Percentiles rank a stretch among this genome's conserved stretches.
Evolutionary conservation across 92 coral and sea anemone genomes (phyloP).

Genomic region (Paragorgia papillata): DNA sequence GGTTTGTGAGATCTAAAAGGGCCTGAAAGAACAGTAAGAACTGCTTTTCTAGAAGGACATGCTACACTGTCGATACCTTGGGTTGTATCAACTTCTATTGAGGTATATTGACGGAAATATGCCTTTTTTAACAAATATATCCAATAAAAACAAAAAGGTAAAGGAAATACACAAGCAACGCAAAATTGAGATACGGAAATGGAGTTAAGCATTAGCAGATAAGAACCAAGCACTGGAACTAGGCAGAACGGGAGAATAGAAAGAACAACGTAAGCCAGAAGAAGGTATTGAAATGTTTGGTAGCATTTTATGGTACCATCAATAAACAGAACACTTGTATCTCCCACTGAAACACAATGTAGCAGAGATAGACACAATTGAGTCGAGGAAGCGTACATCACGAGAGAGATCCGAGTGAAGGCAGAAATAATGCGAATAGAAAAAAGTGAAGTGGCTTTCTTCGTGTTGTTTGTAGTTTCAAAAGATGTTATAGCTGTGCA

Average conservation of each 20-base stretch:
- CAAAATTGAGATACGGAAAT: slow-evolving; percentile 14
- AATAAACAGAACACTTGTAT: slow-evolving; percentile 52
- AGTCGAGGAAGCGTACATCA: slow-evolving; percentile 63
- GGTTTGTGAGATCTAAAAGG: slow-evolving; percentile 14
- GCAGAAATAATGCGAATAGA: slow-evolving; percentile 40
- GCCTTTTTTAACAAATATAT: not conserved
- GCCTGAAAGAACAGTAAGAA: slow-evolving; percentile 16
- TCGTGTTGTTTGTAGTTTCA: not conserved
- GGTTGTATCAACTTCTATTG: not conserved
- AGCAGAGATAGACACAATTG: slow-evolving; percentile 60
- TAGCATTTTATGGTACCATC: slow-evolving; percentile 74
- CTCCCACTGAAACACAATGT: slow-evolving; percentile 43
- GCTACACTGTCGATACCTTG: not conserved
- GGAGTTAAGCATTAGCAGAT: not conserved
- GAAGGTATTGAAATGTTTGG: slow-evolving; percentile 56
- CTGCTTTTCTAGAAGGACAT: slow-evolving; percentile 1
- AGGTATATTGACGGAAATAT: not conserved
- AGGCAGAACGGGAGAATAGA: slow-evolving; percentile 29
- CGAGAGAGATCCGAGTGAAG: slow-evolving; percentile 56
- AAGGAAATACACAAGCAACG: slow-evolving; percentile 8
- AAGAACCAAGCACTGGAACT: slow-evolving; percentile 31
- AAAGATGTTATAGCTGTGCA: not conserved
- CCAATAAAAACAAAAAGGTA: slow-evolving; percentile 33
- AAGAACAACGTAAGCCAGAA: slow-evolving; percentile 10
- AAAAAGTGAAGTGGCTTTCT: not conserved